phyloP scores from a whole-genome alignment of 2,113 vertebrate species.

The Danio rerio region DNA sequence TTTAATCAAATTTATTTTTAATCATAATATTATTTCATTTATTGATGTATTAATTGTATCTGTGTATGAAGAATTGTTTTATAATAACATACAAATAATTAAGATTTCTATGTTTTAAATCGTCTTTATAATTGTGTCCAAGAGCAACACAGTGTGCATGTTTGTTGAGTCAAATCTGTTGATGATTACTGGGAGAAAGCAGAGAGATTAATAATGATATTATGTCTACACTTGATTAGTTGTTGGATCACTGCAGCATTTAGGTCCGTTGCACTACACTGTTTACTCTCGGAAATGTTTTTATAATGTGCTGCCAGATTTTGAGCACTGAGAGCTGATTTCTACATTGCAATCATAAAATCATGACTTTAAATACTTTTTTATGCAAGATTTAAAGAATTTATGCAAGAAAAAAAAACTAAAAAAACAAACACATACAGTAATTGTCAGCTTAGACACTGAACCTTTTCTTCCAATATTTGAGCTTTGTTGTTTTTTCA shows the following conservation, averaged over 20 bases:
- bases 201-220: neutral
- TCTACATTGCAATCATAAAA: neutral
- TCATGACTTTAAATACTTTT: neutral
- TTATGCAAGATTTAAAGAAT: neutral
- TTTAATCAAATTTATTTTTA: no score
- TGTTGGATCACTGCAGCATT: neutral
- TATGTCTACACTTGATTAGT: neutral
- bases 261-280: neutral
- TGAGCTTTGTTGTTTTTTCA: slow-evolving; percentile 3
- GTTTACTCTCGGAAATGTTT: neutral
- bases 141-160: neutral
- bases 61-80: no score
- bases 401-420: no score
- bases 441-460: neutral
- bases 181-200: neutral
- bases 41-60: no score
- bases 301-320: neutral
- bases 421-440: no score
- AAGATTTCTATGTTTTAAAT: no score
- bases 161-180: neutral
- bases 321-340: neutral
- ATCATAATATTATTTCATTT: no score
- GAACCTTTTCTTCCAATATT: neutral
- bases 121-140: neutral
- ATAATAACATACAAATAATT: no score